Percentiles rank a stretch among this genome's conserved stretches.
Evolutionary conservation across 2,888 invertebrate genomes (phyloP).

Genomic region (Beris chalybata): DNA sequence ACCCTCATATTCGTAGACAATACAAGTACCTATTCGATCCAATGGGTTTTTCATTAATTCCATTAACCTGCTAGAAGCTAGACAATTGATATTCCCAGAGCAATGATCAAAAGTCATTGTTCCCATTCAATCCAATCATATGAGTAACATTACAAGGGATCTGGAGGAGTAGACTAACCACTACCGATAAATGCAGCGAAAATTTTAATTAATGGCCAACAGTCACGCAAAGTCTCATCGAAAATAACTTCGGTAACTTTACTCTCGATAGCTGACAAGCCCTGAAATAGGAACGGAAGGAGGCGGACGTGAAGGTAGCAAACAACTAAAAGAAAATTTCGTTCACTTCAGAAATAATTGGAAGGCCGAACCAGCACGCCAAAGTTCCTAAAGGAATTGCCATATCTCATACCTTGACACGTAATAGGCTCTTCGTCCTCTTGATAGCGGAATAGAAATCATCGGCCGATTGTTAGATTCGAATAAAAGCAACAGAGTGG

Average conservation of each 20-base stretch:
- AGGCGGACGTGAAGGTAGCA: not conserved
- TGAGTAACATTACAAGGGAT: not conserved
- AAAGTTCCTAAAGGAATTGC: slow-evolving; percentile 10
- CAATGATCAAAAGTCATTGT: slow-evolving; percentile 28
- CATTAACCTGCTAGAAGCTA: slow-evolving; percentile 14
- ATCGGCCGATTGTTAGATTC: slow-evolving; percentile 14
- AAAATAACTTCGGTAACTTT: slow-evolving; percentile 2
- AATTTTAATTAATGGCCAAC: slow-evolving; percentile 28
- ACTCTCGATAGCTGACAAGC: too few relatives aligned
- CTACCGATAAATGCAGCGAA: slow-evolving; percentile 25
- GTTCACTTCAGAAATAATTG: slow-evolving; percentile 22
- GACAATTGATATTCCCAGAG: slow-evolving; percentile 21
- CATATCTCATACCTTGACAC: slow-evolving; percentile 1
- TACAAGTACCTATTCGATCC: too few relatives aligned
- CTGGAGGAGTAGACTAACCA: not conserved
- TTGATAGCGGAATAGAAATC: slow-evolving; percentile 13
- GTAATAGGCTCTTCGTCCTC: too few relatives aligned
- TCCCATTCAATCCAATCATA: slow-evolving; percentile 1
- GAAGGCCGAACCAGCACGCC: not conserved
- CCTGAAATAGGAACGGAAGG: too few relatives aligned
- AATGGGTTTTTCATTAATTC: slow-evolving; percentile 10
- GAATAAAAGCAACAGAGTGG: too few relatives aligned
- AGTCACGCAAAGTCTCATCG: slow-evolving; percentile 27
- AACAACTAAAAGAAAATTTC: slow-evolving; percentile 4
- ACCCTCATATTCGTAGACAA: too few relatives aligned